These are phyloP conservation scores for Synanthedon formicaeformis DNA, from an alignment of 2,888 invertebrate species.

Conservation along the genomic window DNA sequence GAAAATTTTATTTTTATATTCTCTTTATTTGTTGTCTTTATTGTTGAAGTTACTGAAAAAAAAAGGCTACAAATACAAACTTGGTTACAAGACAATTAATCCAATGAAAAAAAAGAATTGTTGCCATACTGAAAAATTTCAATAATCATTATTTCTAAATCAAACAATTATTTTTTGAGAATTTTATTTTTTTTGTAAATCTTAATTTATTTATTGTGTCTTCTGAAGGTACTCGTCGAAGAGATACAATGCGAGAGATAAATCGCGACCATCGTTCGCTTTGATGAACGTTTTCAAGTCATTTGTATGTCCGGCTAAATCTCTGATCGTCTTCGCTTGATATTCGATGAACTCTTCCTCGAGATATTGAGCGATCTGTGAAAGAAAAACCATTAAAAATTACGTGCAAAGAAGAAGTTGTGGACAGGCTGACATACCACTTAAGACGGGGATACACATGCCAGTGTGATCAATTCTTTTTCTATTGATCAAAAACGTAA, in stretches of 20 bases:
- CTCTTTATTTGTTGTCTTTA: constrained; percentile 29
- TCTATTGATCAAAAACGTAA: no score
- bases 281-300: constrained; percentile 78
- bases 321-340: constrained; percentile 76
- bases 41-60: constrained; percentile 52
- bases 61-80: no score
- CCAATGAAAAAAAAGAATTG: background rate
- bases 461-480: no score
- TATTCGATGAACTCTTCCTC: constrained; percentile 81
- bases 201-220: constrained; percentile 24
- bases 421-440: background rate
- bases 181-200: constrained; percentile 1
- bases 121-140: background rate
- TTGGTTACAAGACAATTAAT: no score
- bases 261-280: constrained; percentile 60
- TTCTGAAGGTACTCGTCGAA: constrained; percentile 78
- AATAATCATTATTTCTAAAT: background rate
- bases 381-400: background rate
- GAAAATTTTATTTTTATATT: background rate
- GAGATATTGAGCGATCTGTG: constrained; percentile 76
- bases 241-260: constrained; percentile 76
- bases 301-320: constrained; percentile 78
- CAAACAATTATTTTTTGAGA: background rate
- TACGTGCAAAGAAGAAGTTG: background rate
- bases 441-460: no score